Base-by-base conservation (phyloP, 2,797 vertebrate species). In the Lophius americanus region DNA sequence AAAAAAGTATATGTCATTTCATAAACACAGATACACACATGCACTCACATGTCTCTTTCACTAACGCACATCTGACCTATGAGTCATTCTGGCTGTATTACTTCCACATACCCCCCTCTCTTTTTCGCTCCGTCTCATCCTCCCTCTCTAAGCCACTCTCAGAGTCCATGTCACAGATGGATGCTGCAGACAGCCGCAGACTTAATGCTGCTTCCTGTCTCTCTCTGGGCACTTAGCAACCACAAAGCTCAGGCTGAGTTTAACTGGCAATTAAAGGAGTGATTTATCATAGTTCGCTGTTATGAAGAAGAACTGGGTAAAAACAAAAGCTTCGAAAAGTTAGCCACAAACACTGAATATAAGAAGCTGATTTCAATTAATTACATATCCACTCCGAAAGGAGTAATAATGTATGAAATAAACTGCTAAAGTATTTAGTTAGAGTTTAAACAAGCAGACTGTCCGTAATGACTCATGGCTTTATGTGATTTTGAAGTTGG, bases 181-280 rank as follows among this genome's bases (percentile, higher is more conserved):
- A 85, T 81, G 63, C 75, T 78, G 82, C 87, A 89, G 82, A 91
- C 85, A 85, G 82, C 80, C 75, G 41, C 85, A 80, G 76, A 78
- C 84, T 59, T 77, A 68, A 73, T 86, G 82, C 76, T 77, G 72
- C 79, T 89, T 89, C 85, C 88, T 89, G 84, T 88, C 87, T 90
- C 77, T 85, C 81, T 68, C 76, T 64, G 73, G 78, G 80, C 88
- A 89, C 90, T 88, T 87, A 90, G 88, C 85, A 89, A 90, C 89
- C 76, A 2, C 81, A 59, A 65, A 64, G 68, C 76, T 68, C 66
- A 63, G 73, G 53, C 65, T 32, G 14, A 68, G 66, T 76, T 83
- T 69, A 85, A 82, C 73, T 54, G 33, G 83, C 79, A 82, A 87
- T 90, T 87, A 87, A 76, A 62, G 72, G 60, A 68, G 65, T 50